These are phyloP conservation scores for Fopius arisanus DNA, from an alignment of 1,140 invertebrate species.

Conservation along the genomic window DNA sequence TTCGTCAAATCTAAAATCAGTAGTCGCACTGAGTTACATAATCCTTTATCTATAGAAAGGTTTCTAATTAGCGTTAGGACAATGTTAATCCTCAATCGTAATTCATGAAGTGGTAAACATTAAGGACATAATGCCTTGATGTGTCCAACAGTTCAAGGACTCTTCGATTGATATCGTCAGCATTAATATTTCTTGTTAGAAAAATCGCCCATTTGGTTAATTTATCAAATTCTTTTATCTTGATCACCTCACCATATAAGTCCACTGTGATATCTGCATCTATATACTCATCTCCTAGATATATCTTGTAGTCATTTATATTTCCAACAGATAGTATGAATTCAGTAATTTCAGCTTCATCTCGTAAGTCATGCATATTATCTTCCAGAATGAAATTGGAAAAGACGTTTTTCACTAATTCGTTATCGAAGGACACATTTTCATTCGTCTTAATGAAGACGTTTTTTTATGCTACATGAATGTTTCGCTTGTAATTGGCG, in stretches of 20 bases:
- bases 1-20: slow-evolving; percentile 32
- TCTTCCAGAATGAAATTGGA: too few relatives aligned
- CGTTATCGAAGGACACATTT: too few relatives aligned
- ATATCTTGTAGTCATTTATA: slow-evolving; percentile 8
- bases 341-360: slow-evolving; percentile 27
- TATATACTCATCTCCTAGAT: slow-evolving; percentile 16
- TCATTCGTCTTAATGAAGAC: too few relatives aligned
- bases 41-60: slow-evolving; percentile 19
- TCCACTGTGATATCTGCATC: slow-evolving; percentile 8
- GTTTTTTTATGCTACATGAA: too few relatives aligned
- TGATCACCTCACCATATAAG: slow-evolving; percentile 16
- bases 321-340: slow-evolving; percentile 32
- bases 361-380: too few relatives aligned
- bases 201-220: slow-evolving; percentile 28
- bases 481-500: too few relatives aligned
- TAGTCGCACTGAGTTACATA: slow-evolving; percentile 32
- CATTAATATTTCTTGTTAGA: slow-evolving; percentile 23
- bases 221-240: slow-evolving; percentile 16
- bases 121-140: not conserved
- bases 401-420: too few relatives aligned
- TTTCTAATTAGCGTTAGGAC: slow-evolving; percentile 23
- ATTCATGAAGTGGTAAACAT: slow-evolving; percentile 7
- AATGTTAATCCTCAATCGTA: slow-evolving; percentile 3
- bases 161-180: slow-evolving; percentile 27
- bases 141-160: slow-evolving; percentile 20